Conservation (phyloP, 2,888 invertebrate species). For the Lasioglossum vierecki region DNA sequence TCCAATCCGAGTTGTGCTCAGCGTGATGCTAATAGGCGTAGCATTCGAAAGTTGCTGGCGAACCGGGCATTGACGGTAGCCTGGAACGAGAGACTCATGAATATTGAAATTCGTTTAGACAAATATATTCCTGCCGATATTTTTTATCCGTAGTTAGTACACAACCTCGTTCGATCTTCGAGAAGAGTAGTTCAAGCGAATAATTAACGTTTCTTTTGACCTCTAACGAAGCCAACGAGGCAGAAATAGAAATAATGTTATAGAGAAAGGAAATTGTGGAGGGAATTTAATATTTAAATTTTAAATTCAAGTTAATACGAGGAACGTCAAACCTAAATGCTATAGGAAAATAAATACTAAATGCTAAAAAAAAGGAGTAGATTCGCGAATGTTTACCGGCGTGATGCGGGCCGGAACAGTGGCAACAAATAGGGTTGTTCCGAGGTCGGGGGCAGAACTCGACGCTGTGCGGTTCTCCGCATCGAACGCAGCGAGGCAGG, state of each 20-base stretch:
- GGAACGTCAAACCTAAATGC: too few relatives aligned
- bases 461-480: slow-evolving; percentile 85
- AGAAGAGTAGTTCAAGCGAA: background rate
- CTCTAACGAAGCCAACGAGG: background rate
- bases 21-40: slow-evolving; percentile 83
- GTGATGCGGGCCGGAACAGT: slow-evolving; percentile 85
- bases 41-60: slow-evolving; percentile 84
- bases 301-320: too few relatives aligned
- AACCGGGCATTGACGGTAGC: slow-evolving; percentile 84
- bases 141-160: background rate
- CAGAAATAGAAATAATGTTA: too few relatives aligned
- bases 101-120: background rate
- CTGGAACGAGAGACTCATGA: slow-evolving; percentile 63
- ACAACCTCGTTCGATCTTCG: background rate
- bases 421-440: slow-evolving; percentile 85
- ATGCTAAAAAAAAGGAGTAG: too few relatives aligned
- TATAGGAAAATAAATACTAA: too few relatives aligned
- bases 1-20: slow-evolving; percentile 75
- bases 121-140: background rate
- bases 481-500: slow-evolving; percentile 85
- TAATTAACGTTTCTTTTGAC: background rate
- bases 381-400: slow-evolving; percentile 80
- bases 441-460: slow-evolving; percentile 84
- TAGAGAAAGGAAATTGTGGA: too few relatives aligned
- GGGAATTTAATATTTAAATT: too few relatives aligned